Evolutionary conservation across 2,113 vertebrate genomes (phyloP), one percentile per base, ranked within the genome.

Genomic region (Periophthalmodon schlosseri): DNA sequence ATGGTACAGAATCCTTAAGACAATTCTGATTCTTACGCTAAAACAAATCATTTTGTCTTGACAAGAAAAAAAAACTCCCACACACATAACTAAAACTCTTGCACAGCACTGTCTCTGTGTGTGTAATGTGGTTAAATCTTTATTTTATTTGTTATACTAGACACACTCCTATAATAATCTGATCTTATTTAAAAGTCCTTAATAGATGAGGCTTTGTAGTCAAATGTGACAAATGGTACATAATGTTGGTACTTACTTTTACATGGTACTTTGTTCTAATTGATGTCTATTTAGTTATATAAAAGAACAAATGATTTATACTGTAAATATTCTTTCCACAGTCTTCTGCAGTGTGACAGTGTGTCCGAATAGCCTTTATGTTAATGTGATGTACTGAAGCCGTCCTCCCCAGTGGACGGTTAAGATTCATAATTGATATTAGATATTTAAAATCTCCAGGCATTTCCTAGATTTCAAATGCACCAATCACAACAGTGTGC

Each of bases 171-270:
- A 23, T 72, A 49, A 49, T 20, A 77, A 79, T 7, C 28, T 20
- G 16, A 4, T 15, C 28, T 64, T n/a, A 33, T 61, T 33, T 61
- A 33, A 61, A 33, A 61, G 24, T 8, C 24, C 23, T 61, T 18
- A 67, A 34, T 34, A 49, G 64, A 28, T 72, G 72, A 74, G 70
- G 50, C 68, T 20, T 79, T 73, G 23, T 75, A 70, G 67, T 83
- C 47, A 58, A 46, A 71, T 68, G 75, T 77, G 64, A 73, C 47
- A 80, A 77, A 78, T 86, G 93, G 92, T 94, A 94, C 93, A 82
- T 58, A 82, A 80, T 86, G 76, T 86, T 86, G 92, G 93, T 93
- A 93, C 93, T 72, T 85, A 70, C 63, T 75, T 81, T 88, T 66
- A 39, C 71, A 76, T 86, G 89, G 91, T 92, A 90, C 87, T 89